Conservation (phyloP, 1,140 invertebrate species). For the Achatina immaculata region DNA sequence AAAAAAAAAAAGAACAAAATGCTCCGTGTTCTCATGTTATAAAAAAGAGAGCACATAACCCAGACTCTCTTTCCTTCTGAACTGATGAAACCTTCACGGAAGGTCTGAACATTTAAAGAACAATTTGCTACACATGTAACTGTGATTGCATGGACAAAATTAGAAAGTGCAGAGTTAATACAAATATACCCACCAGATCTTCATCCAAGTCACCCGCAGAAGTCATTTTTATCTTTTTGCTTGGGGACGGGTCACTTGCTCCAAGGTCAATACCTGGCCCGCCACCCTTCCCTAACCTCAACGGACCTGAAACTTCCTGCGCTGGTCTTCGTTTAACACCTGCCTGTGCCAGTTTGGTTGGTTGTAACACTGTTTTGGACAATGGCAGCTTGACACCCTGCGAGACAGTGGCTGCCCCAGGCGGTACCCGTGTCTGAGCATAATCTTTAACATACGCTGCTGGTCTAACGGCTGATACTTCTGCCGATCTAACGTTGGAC, state of each 20-base stretch:
- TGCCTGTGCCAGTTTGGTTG: slow-evolving; percentile 1
- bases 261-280: slow-evolving; percentile 25
- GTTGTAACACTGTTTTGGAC: slow-evolving; percentile 24
- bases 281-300: slow-evolving; percentile 29
- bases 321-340: slow-evolving; percentile 18
- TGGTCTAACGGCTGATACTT: slow-evolving; percentile 3
- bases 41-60: no score
- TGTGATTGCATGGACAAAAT: no score
- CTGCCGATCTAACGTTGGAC: slow-evolving; percentile 1
- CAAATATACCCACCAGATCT: not conserved
- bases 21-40: no score
- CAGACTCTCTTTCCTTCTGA: no score
- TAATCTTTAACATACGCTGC: not conserved
- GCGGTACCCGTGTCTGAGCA: slow-evolving; percentile 3
- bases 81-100: no score
- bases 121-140: no score
- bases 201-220: not conserved
- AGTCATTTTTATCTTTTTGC: slow-evolving; percentile 36
- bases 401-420: slow-evolving; percentile 26
- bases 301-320: slow-evolving; percentile 27
- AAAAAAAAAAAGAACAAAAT: no score
- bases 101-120: no score
- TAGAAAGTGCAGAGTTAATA: no score
- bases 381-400: not conserved
- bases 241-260: slow-evolving; percentile 23